phyloP scores from a whole-genome alignment of 2,797 vertebrate genomes.

The Notoglanidium macrostoma region DNA sequence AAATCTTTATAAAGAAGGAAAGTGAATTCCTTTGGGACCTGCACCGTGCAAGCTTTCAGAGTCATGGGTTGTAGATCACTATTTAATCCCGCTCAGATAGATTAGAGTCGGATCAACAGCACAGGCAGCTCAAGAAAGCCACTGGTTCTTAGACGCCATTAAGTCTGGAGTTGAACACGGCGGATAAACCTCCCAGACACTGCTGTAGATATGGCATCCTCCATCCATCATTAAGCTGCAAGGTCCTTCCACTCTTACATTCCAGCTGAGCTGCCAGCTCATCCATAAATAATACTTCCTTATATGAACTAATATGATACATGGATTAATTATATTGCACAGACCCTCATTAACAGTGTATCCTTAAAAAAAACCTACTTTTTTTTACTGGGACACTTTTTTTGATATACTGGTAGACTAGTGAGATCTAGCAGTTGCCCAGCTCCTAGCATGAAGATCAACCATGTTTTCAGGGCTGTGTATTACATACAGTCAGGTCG shows the following conservation, averaged over 20 bases:
- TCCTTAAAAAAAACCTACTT: not conserved
- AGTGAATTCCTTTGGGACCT: not conserved
- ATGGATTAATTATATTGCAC: not conserved
- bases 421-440: not conserved
- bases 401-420: not conserved
- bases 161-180: not conserved
- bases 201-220: not conserved
- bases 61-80: not conserved
- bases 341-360: not conserved
- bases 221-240: not conserved
- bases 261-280: not conserved
- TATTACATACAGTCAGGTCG: not conserved
- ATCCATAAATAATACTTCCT: not conserved
- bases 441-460: not conserved
- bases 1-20: not conserved
- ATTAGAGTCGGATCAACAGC: not conserved
- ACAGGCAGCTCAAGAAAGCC: not conserved
- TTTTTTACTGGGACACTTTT: not conserved
- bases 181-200: not conserved
- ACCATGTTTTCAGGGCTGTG: too few relatives aligned
- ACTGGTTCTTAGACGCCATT: too few relatives aligned
- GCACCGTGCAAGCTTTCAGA: not conserved
- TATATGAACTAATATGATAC: not conserved
- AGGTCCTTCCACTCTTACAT: not conserved
- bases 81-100: not conserved